Evolutionary conservation across 1,140 invertebrate genomes (phyloP), one percentile per base, ranked within the genome.

Genomic region (Dreissena rostriformis): DNA sequence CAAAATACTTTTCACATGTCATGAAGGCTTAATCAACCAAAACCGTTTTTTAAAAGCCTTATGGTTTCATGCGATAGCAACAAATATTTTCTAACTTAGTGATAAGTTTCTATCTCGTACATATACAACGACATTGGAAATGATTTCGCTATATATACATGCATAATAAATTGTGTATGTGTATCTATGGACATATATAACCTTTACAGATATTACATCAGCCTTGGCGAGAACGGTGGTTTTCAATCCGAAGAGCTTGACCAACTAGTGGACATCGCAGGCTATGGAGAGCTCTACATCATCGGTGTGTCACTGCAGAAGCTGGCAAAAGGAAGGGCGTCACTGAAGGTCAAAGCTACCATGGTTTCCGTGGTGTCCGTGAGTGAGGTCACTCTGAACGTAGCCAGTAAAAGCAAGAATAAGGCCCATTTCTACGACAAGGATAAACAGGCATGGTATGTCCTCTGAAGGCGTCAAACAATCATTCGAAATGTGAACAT

Each of bases 391-490:
- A 89, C 92, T 19, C 75, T 93, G 28, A 83, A 85, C 81, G 70
- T 87, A 52, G 88, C 84, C 28, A 84, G 86, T 14, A 91, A 88
- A 86, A 26, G 72, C 51, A 84, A 77, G n/a, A 77, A 53, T 39
- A 77, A 87, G 0, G 95, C 96, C 0, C 96, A 96, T 24, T 97
- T 96, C 90, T 97, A 97, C 93, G 97, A 98, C 92, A 94, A 96
- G 1, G 97, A 97, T 91, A 97, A 97, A 87, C 96, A 96, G 89
- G 96, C 96, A 0, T 98, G 97, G 97, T 82, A 75, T 24, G 63
- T 49, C 6, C 2, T 63, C 11, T 24, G 2, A 24, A 4, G 2
- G 24, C 61, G n/a, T n/a, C n/a, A n/a, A n/a, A n/a, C n/a, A n/a
- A n/a, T n/a, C n/a, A n/a, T n/a, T n/a, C n/a, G n/a, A n/a, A n/a